Conservation (phyloP, 1,140 invertebrate species). For the fruit fly (Drosophila melanogaster) region DNA sequence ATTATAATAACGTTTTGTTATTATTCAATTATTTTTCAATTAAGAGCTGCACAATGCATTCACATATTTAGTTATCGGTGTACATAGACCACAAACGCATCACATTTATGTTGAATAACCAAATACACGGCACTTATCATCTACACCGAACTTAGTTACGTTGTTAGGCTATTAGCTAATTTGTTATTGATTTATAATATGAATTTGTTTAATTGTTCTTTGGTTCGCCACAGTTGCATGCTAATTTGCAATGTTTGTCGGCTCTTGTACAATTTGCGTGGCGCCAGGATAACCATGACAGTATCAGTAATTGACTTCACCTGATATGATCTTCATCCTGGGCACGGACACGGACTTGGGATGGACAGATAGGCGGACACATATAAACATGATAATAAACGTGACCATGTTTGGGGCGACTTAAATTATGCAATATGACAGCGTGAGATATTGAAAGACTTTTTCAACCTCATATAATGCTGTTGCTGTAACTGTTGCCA, state of each 20-base stretch:
- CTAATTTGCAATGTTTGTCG: constrained; percentile 9
- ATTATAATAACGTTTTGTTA: background rate
- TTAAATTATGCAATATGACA: constrained; percentile 51
- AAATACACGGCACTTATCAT: background rate
- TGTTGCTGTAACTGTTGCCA: constrained; percentile 53
- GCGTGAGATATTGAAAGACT: constrained; percentile 46
- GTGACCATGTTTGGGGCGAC: constrained; percentile 20
- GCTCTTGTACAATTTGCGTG: constrained; percentile 20
- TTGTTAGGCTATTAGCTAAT: constrained; percentile 34
- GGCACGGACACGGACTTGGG: background rate
- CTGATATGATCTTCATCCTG: constrained; percentile 34
- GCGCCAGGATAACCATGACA: constrained; percentile 40
- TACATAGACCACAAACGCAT: constrained; percentile 24
- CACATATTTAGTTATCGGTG: background rate
- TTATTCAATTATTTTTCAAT: constrained; percentile 11
- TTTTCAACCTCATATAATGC: constrained; percentile 14
- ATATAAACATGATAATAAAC: constrained; percentile 37
- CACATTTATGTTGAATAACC: background rate
- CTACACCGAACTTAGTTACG: background rate
- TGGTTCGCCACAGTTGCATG: constrained; percentile 24
- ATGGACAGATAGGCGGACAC: constrained; percentile 2
- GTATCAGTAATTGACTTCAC: constrained; percentile 46
- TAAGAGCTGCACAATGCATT: background rate
- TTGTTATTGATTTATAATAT: constrained; percentile 40
- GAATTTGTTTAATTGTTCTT: constrained; percentile 32